Evolutionary conservation across 2,888 invertebrate species (phyloP).

Genomic region (Synergus japonicus): DNA sequence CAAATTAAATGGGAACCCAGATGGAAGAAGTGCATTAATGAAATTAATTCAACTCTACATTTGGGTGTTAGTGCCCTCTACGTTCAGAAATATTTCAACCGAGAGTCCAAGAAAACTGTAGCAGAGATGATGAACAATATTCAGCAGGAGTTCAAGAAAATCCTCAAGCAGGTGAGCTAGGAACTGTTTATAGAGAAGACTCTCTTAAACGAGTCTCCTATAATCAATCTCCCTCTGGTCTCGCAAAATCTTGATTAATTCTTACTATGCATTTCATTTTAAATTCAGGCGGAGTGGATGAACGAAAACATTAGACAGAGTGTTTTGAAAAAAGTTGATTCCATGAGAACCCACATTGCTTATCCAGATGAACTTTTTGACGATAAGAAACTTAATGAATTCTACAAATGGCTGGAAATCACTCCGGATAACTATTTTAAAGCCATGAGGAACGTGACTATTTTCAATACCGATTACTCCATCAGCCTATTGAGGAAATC

Average conservation of each 20-base stretch:
- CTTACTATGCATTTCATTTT: slow-evolving; percentile 76
- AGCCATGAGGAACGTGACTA: no score
- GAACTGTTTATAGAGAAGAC: neutral
- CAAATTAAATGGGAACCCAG: slow-evolving; percentile 89
- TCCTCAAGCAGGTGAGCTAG: slow-evolving; percentile 81
- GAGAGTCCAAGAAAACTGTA: slow-evolving; percentile 89
- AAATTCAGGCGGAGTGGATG: slow-evolving; percentile 88
- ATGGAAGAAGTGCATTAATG: slow-evolving; percentile 95
- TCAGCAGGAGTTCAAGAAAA: slow-evolving; percentile 88
- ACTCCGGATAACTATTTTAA: no score
- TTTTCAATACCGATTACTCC: no score
- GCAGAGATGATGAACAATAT: slow-evolving; percentile 93
- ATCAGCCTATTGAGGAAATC: no score
- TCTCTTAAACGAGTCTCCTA: neutral
- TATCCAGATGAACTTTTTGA: slow-evolving; percentile 92
- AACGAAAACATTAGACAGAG: slow-evolving; percentile 85
- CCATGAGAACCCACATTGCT: slow-evolving; percentile 94
- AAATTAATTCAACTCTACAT: slow-evolving; percentile 86
- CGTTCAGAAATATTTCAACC: slow-evolving; percentile 91
- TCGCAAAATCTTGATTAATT: no score
- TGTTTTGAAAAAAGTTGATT: slow-evolving; percentile 90
- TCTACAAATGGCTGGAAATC: no score
- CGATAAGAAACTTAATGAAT: no score
- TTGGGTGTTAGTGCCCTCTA: slow-evolving; percentile 91
- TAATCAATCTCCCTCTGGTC: no score